Base-by-base conservation (phyloP, 2,888 invertebrate species). In the Drosophila anomalata region DNA sequence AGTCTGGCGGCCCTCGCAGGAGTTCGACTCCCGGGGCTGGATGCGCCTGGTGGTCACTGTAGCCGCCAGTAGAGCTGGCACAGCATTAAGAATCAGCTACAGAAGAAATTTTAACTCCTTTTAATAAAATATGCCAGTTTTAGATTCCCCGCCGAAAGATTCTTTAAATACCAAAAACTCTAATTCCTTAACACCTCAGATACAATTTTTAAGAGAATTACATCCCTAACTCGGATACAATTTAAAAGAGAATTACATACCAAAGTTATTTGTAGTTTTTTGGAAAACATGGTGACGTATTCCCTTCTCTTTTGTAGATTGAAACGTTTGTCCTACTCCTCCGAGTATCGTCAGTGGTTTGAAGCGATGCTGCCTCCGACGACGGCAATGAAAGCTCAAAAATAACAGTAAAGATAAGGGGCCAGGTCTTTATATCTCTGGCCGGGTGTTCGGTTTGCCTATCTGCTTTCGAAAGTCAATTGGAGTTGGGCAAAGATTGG, bases 11-110 rank as follows among this genome's bases (percentile, higher is more conserved):
- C 89, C 84, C 11, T 84, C 85, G 41, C 91, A 91, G 22, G 80
- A 89, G 61, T 77, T 90, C 2, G 91, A 90, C 58, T 91, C 91
- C 7, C 91, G 81, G 3, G 90, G 67, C 61, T 88, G 83, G 8
- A 89, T 79, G 12, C 74, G 80, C 12, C 75, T 78, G 5, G 67
- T 75, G 47, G 73, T 73, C 3, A 75, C 78, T 7, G 17, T 71
- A 44, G 80, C 79, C 7, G 69, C 67, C 22, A 24, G 17, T 3
- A 73, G 22, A 11, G 52, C 31, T 3, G 31, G 48, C 46, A 74
- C 58, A 48, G 71, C 26, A 53, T 71, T 72, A 22, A 85, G 46
- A 48, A 83, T 3, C 0, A 79, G 44, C 82, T 87, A 11, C 0
- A 26, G 8, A 1, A 4, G 0, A 47, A 1, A 5, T 33, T 24